phyloP scores from a whole-genome alignment of 2,888 invertebrate genomes.

The Strigamia maritima region DNA sequence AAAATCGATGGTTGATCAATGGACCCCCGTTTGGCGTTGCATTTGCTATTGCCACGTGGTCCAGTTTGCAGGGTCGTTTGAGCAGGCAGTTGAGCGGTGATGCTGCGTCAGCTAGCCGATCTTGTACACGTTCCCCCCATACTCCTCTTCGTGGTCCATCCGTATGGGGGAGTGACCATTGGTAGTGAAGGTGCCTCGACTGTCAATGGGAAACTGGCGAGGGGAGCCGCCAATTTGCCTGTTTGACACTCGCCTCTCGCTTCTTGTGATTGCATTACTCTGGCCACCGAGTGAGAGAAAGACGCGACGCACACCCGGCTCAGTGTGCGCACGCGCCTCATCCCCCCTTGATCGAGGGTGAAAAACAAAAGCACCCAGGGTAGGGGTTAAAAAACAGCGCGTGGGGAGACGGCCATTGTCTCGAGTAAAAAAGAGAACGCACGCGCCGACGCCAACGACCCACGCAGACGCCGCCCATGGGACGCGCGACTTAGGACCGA shows the following conservation, averaged over 20 bases:
- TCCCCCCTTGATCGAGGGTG: not conserved
- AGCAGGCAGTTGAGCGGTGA: conserved; percentile 27
- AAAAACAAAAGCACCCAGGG: conserved; percentile 29
- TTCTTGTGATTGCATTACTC: conserved; percentile 27
- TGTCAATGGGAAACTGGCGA: not conserved
- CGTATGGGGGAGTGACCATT: conserved; percentile 24
- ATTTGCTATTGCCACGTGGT: conserved; percentile 11
- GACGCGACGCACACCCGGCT: conserved; percentile 9
- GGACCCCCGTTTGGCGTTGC: not conserved
- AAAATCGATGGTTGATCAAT: conserved; percentile 6
- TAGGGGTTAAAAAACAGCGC: conserved; percentile 29
- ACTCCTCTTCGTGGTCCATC: conserved; percentile 9
- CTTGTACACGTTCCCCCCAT: not conserved
- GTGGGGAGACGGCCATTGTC: conserved; percentile 29
- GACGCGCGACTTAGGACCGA: conserved; percentile 7
- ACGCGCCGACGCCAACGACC: conserved; percentile 29
- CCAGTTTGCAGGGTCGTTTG: conserved; percentile 12
- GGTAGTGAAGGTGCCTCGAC: conserved; percentile 1
- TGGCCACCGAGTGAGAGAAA: conserved; percentile 18
- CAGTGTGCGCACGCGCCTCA: conserved; percentile 22
- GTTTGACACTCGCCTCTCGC: conserved; percentile 29
- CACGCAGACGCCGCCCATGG: conserved; percentile 24
- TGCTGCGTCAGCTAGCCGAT: conserved; percentile 2
- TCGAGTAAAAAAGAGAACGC: conserved; percentile 7
- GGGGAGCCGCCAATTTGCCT: conserved; percentile 24